Evolutionary conservation across 1,140 invertebrate genomes (phyloP), one percentile per base, ranked within the genome.

Genomic region (Pemphigus obesinymphae): DNA sequence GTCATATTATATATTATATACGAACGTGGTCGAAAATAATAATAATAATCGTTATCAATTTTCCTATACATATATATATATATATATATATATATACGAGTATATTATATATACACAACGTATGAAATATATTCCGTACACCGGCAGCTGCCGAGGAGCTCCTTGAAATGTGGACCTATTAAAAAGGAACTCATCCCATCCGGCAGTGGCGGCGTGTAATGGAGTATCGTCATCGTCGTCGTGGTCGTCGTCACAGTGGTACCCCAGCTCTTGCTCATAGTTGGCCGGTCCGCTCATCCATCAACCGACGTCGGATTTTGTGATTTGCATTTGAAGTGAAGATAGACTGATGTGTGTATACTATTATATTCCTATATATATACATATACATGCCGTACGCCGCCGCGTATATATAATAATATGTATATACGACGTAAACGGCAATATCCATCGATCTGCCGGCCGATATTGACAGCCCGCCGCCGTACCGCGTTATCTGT

Each of bases 271-370:
- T 2, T 15, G 43, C 6, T n/a, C 8, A 31, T 58, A 53, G 61
- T 26, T 68, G 20, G 17, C 5, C 20, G 20, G 17, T 45, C 11
- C 11, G n/a, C 55, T 43, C 76, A 80, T 80, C 76, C 55, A 80
- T 80, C 76, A 80, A 63, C 50, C 34, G 34, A 58, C 55, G 50
- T 53, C 50, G 31, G 48, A 40, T 55, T 73, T 34, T n/a, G 45
- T 50, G 70, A 80, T 80, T 80, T 80, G 76, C 76, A 80, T 80
- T 61, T 63, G 55, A 80, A 80, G 76, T 80, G 76, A 80, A 80
- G 76, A 80, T 80, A 63, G 76, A 80, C 76, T 43, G 70, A 63
- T 45, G 37, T 11, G 55, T 11, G n/a, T 45, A n/a, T 40, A 13
- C 31, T 29, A 31, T 50, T 73, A 73, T 73, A 48, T 6, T 15